phyloP scores from a whole-genome alignment of 2,888 invertebrate genomes.

The Anthrax anthrax region DNA sequence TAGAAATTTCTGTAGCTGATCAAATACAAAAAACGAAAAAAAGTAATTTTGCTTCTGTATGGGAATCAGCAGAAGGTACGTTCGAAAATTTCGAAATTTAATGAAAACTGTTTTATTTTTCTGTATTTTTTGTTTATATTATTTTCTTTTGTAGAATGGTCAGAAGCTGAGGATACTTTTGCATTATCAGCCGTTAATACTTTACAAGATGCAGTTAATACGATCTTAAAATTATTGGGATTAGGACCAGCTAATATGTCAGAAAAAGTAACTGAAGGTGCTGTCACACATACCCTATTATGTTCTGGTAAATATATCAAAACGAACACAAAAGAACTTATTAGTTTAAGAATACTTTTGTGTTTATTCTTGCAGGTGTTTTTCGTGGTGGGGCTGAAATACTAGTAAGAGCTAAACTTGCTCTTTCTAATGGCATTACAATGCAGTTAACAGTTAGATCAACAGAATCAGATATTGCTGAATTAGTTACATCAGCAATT shows the following conservation, averaged over 20 bases:
- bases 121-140: neutral
- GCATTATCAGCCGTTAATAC: slow-evolving; percentile 65
- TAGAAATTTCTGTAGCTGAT: slow-evolving; percentile 73
- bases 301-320: slow-evolving; percentile 50
- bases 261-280: slow-evolving; percentile 70
- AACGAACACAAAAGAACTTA: neutral
- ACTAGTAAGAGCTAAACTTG: slow-evolving; percentile 72
- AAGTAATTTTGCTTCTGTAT: slow-evolving; percentile 62
- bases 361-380: too few relatives aligned
- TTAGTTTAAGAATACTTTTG: neutral
- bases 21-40: slow-evolving; percentile 68
- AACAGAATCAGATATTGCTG: slow-evolving; percentile 70
- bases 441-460: slow-evolving; percentile 88
- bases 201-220: slow-evolving; percentile 71
- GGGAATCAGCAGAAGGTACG: slow-evolving; percentile 52
- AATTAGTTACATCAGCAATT: slow-evolving; percentile 72
- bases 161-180: slow-evolving; percentile 85
- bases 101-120: too few relatives aligned
- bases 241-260: slow-evolving; percentile 73
- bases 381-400: slow-evolving; percentile 87
- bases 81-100: too few relatives aligned
- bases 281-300: slow-evolving; percentile 63
- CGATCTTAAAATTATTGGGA: slow-evolving; percentile 68
- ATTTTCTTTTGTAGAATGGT: slow-evolving; percentile 24
- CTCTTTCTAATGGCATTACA: slow-evolving; percentile 62